These are phyloP conservation scores for Lethrus apterus DNA, from an alignment of 1,140 invertebrate species.

Conservation along the genomic window DNA sequence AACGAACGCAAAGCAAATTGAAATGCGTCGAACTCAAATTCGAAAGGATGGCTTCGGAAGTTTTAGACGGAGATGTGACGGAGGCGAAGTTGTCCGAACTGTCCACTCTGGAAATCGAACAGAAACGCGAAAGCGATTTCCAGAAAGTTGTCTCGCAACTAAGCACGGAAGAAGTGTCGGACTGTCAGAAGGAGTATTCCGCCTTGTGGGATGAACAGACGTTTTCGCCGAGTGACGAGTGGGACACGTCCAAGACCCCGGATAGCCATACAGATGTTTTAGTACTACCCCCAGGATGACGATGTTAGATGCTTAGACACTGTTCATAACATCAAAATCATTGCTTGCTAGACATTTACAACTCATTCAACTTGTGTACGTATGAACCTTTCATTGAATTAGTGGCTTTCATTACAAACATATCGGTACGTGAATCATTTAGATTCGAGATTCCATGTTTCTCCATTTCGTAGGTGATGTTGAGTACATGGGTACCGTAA, in stretches of 20 bases:
- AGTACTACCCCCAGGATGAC: slow-evolving; percentile 43
- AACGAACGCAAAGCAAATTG: slow-evolving; percentile 27
- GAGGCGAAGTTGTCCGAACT: slow-evolving; percentile 33
- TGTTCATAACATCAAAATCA: too few species aligned
- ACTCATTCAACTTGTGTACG: neutral
- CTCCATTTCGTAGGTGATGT: slow-evolving; percentile 38
- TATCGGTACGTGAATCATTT: slow-evolving; percentile 37
- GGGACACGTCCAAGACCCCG: slow-evolving; percentile 39
- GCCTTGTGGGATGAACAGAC: slow-evolving; percentile 44
- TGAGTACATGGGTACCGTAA: slow-evolving; percentile 42
- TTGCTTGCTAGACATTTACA: slow-evolving; percentile 10
- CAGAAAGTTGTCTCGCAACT: slow-evolving; percentile 45
- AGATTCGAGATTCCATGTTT: too few species aligned
- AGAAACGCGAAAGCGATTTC: slow-evolving; percentile 43
- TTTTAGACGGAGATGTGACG: slow-evolving; percentile 31
- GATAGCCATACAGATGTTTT: slow-evolving; percentile 39
- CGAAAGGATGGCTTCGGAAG: slow-evolving; percentile 48
- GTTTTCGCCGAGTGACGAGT: slow-evolving; percentile 41
- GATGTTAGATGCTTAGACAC: slow-evolving; percentile 27
- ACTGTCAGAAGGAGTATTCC: slow-evolving; percentile 41
- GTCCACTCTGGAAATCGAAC: slow-evolving; percentile 38
- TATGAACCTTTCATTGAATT: neutral
- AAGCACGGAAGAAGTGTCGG: slow-evolving; percentile 44
- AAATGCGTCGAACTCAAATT: slow-evolving; percentile 50
- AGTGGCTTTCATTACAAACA: slow-evolving; percentile 36